These are phyloP conservation scores for Seriola dumerili DNA, from an alignment of 2,113 vertebrate species.

Conservation along the genomic window DNA sequence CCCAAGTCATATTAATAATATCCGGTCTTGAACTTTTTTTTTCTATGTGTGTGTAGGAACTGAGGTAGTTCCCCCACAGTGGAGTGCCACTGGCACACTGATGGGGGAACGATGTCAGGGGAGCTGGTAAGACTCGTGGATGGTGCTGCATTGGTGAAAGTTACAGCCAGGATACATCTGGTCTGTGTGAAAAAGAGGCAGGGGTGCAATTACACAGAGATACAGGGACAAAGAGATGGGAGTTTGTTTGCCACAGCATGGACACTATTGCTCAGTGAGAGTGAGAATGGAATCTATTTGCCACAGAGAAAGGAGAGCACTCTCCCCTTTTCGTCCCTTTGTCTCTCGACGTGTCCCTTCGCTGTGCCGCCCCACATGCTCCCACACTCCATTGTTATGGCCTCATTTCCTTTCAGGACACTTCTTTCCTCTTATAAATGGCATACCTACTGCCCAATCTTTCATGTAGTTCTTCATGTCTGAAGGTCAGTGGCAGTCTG, in stretches of 20 bases:
- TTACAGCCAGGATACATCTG: conserved; percentile 49
- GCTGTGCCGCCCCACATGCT: background rate
- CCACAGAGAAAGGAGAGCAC: conserved; percentile 29
- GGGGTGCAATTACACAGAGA: conserved; percentile 63
- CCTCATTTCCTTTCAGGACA: conserved; percentile 36
- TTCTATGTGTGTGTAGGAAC: conserved; percentile 16
- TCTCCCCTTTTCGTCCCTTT: conserved; percentile 10
- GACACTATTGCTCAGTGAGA: conserved; percentile 40
- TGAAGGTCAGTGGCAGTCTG: conserved; percentile 54
- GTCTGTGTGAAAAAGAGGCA: conserved; percentile 49
- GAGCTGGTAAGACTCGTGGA: conserved; percentile 16
- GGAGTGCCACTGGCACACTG: conserved; percentile 36
- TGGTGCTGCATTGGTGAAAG: conserved; percentile 39
- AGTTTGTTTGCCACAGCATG: conserved; percentile 64
- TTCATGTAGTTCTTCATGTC: conserved; percentile 29
- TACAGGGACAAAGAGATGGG: conserved; percentile 47
- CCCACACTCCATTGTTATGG: conserved; percentile 15
- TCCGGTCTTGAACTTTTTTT: background rate
- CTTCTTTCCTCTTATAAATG: conserved; percentile 18
- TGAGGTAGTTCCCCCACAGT: conserved; percentile 14
- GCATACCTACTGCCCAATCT: conserved; percentile 10
- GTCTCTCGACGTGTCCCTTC: conserved; percentile 20
- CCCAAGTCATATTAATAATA: conserved; percentile 21
- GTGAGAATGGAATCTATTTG: conserved; percentile 57
- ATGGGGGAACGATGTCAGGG: conserved; percentile 29